Evolutionary conservation across 2,113 vertebrate species (phyloP).

Genomic region (Nematolebias whitei): DNA sequence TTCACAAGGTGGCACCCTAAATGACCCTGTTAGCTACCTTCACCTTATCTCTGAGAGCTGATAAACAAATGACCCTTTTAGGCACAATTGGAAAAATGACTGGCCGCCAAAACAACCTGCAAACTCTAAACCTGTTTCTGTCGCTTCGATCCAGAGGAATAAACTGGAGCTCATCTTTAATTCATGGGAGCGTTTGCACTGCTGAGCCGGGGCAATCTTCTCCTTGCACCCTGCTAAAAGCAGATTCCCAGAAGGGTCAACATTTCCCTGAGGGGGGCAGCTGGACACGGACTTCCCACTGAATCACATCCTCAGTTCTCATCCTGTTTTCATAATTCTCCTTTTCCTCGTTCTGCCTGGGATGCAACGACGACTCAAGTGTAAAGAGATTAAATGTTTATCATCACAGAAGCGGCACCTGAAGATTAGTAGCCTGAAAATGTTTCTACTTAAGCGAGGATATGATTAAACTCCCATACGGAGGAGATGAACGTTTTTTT

Average conservation of each 20-base stretch:
- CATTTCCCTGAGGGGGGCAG: conserved; percentile 41
- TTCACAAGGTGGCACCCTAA: neutral
- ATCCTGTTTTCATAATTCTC: conserved; percentile 3
- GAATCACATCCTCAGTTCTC: conserved; percentile 4
- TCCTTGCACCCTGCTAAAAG: conserved; percentile 38
- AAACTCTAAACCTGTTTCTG: conserved; percentile 71
- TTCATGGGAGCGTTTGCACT: conserved; percentile 65
- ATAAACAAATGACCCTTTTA: conserved; percentile 33
- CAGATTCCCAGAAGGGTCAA: conserved; percentile 53
- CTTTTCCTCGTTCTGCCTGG: neutral
- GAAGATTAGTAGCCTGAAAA: conserved; percentile 17
- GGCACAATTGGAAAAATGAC: conserved; percentile 37
- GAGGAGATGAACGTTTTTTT: conserved; percentile 7
- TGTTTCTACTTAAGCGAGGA: neutral
- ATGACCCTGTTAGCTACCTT: conserved; percentile 1
- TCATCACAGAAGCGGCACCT: conserved; percentile 6
- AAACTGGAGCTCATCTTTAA: conserved; percentile 74
- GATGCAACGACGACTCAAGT: conserved; percentile 13
- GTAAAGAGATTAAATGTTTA: conserved; percentile 1
- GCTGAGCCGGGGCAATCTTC: conserved; percentile 44
- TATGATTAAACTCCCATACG: conserved; percentile 4
- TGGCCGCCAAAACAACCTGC: conserved; percentile 66
- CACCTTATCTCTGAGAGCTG: conserved; percentile 24
- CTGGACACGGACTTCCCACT: conserved; percentile 37
- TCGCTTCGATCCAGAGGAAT: conserved; percentile 56